Percentiles rank a stretch among this genome's conserved stretches.
Evolutionary conservation across 2,113 vertebrate species (phyloP).

Genomic region (Pardalotus punctatus): DNA sequence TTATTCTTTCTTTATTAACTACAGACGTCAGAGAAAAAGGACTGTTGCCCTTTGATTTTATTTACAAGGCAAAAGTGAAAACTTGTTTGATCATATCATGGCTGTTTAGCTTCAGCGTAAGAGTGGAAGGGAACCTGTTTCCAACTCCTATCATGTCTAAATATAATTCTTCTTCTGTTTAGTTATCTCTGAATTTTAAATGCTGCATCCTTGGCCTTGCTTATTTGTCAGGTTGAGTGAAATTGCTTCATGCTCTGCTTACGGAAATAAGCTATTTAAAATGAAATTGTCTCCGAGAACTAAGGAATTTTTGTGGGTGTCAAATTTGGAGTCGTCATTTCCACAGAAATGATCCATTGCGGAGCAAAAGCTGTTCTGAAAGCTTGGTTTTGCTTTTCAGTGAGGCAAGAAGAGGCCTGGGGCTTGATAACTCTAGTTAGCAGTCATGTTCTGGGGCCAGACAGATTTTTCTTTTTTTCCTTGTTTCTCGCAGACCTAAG

Average conservation of each 20-base stretch:
- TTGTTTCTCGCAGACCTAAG: neutral
- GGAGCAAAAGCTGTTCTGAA: neutral
- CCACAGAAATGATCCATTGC: neutral
- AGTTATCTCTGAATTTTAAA: constrained; percentile 62
- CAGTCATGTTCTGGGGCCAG: neutral
- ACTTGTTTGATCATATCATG: constrained; percentile 43
- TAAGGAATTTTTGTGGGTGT: constrained; percentile 14
- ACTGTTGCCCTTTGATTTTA: constrained; percentile 57
- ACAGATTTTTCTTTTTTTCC: neutral
- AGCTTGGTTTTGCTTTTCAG: neutral
- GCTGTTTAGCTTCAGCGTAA: constrained; percentile 21
- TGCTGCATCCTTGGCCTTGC: constrained; percentile 44
- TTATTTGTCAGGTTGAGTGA: constrained; percentile 57
- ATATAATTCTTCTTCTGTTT: constrained; percentile 17
- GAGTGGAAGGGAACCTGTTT: constrained; percentile 22
- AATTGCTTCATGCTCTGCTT: constrained; percentile 55
- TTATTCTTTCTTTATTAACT: constrained; percentile 59
- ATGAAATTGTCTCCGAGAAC: constrained; percentile 23
- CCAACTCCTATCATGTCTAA: constrained; percentile 22
- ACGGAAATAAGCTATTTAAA: constrained; percentile 52
- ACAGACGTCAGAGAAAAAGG: constrained; percentile 56
- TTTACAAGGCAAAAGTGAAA: constrained; percentile 56
- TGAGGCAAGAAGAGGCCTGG: neutral
- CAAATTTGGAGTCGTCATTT: neutral
- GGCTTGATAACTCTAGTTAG: neutral